Percentiles rank a stretch among this genome's conserved stretches.
Evolutionary conservation across 2,888 invertebrate genomes (phyloP).

Genomic region (Erpobdella octoculata): DNA sequence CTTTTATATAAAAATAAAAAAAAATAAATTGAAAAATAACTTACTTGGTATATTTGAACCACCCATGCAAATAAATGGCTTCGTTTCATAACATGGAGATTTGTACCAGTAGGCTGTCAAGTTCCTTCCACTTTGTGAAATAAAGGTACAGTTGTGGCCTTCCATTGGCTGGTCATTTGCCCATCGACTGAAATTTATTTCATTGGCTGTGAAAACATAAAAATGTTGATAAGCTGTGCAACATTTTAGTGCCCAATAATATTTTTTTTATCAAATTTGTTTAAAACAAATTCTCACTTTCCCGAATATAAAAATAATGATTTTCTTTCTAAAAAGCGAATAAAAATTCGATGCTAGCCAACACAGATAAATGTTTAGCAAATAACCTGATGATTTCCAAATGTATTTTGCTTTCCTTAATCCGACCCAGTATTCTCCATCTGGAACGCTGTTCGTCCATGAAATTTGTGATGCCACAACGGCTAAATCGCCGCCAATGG

Average conservation of each 20-base stretch:
- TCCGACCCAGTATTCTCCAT: background rate
- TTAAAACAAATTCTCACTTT: too few relatives aligned
- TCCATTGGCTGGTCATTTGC: background rate
- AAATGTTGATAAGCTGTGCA: too few relatives aligned
- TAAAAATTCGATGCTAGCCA: too few relatives aligned
- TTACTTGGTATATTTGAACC: too few relatives aligned
- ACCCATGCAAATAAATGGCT: background rate
- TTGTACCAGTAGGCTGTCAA: background rate
- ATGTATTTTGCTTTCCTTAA: background rate
- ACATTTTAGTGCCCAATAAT: too few relatives aligned
- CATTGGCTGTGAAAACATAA: too few relatives aligned
- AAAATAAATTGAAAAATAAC: too few relatives aligned
- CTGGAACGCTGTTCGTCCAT: background rate
- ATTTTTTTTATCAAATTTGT: too few relatives aligned
- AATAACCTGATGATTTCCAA: background rate
- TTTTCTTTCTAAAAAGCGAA: too few relatives aligned
- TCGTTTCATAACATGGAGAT: background rate
- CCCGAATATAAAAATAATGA: too few relatives aligned
- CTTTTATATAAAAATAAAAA: too few relatives aligned
- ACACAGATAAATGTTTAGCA: too few relatives aligned
- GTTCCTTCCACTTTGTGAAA: background rate
- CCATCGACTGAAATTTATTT: background rate
- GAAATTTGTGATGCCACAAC: background rate
- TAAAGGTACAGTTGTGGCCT: background rate
- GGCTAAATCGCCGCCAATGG: background rate